phyloP scores from a whole-genome alignment of 2,113 vertebrate species.

The Rallus limicola region DNA sequence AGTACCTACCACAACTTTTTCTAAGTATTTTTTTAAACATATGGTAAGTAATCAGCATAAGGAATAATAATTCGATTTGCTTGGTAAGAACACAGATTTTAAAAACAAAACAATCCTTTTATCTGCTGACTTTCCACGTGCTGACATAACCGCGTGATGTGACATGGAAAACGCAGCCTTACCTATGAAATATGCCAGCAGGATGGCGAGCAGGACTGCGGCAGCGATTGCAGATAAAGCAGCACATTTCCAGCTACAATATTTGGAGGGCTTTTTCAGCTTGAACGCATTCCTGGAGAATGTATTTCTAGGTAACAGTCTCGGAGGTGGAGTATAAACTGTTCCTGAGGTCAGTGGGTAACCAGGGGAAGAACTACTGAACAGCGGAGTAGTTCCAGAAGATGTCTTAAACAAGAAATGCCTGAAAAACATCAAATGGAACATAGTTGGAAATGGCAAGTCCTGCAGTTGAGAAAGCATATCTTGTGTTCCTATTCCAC shows the following conservation, averaged over 20 bases:
- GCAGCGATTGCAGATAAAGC: conserved; percentile 94
- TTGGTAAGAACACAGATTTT: background rate
- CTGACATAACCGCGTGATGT: background rate
- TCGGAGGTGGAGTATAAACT: conserved; percentile 95
- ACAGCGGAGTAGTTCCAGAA: conserved; percentile 96
- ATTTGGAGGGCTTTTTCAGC: conserved; percentile 98
- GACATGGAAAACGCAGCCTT: conserved; percentile 59
- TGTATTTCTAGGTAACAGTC: conserved; percentile 95
- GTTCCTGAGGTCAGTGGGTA: conserved; percentile 98
- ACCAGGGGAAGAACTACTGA: conserved; percentile 96
- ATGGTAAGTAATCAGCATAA: background rate
- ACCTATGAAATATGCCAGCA: conserved; percentile 98
- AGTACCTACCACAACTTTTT: background rate
- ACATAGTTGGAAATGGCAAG: conserved; percentile 28
- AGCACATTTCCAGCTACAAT: conserved; percentile 99
- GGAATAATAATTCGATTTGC: background rate
- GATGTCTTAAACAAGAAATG: conserved; percentile 99
- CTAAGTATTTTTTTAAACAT: background rate
- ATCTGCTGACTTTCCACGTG: background rate
- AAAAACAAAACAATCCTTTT: background rate
- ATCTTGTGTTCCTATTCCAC: background rate
- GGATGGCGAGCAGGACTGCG: conserved; percentile 90
- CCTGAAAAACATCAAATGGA: conserved; percentile 75
- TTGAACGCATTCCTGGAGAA: conserved; percentile 99
- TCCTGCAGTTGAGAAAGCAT: background rate